Conservation (phyloP, 2,113 vertebrate genomes). For the Eclectus roratus region DNA sequence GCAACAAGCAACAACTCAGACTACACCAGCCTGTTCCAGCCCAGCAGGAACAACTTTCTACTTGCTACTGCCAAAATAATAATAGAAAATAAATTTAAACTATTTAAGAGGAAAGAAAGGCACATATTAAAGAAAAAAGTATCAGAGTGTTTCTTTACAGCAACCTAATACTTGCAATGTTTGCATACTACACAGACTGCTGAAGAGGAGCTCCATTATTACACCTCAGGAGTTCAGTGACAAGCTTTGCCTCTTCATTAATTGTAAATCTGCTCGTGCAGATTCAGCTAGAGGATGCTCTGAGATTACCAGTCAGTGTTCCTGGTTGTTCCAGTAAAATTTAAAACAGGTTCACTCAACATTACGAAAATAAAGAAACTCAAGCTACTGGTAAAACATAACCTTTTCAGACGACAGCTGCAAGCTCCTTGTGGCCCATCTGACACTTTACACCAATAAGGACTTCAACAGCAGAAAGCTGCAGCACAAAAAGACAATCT, state of each 20-base stretch:
- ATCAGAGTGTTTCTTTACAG: neutral
- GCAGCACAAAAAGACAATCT: neutral
- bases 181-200: neutral
- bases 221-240: neutral
- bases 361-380: neutral
- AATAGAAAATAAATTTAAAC: neutral
- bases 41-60: neutral
- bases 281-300: neutral
- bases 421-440: neutral
- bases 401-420: neutral
- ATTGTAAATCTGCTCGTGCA: neutral
- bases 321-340: neutral
- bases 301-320: neutral
- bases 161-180: neutral
- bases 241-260: neutral
- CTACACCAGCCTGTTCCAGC: constrained; percentile 10
- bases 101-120: neutral
- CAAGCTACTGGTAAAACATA: neutral
- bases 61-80: neutral
- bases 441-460: neutral
- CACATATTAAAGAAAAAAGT: neutral
- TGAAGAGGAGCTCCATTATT: neutral
- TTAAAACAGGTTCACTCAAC: neutral
- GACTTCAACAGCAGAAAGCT: neutral
- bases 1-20: constrained; percentile 22